Conservation (phyloP, 2,113 vertebrate species). For the Pedetes capensis region DNA sequence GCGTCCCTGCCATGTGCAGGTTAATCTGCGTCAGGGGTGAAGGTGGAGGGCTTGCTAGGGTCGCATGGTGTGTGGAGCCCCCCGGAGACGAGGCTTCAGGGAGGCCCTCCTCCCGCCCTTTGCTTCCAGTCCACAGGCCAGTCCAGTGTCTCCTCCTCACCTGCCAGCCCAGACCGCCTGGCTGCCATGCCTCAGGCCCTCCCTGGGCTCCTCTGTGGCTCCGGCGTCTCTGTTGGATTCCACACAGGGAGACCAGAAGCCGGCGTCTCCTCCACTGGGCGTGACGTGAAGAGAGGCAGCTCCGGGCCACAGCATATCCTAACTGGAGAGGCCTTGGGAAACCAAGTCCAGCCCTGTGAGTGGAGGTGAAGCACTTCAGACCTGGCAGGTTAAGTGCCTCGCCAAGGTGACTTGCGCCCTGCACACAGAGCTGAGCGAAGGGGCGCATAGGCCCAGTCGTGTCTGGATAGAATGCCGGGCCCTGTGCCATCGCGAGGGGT, state of each 20-base stretch:
- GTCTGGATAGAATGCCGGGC: accelerated
- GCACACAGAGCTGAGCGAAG: background rate
- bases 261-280: background rate
- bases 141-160: background rate
- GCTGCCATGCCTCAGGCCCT: background rate
- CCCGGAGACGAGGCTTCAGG: background rate
- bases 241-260: background rate
- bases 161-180: accelerated
- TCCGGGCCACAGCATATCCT: accelerated
- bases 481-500: accelerated
- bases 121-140: accelerated
- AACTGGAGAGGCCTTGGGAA: background rate
- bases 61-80: background rate
- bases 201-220: background rate
- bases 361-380: accelerated
- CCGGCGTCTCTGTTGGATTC: background rate
- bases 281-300: accelerated
- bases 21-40: accelerated
- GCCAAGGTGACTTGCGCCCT: accelerated
- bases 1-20: accelerated
- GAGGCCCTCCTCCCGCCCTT: accelerated
- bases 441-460: background rate
- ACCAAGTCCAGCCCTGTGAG: accelerated
- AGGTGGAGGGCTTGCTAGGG: background rate
- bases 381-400: background rate